A percentile compares a stretch with the other conserved stretches of the same genome.
These are phyloP conservation scores for Theretra japonica DNA, from an alignment of 2,888 invertebrate genomes.

Conservation along the genomic window DNA sequence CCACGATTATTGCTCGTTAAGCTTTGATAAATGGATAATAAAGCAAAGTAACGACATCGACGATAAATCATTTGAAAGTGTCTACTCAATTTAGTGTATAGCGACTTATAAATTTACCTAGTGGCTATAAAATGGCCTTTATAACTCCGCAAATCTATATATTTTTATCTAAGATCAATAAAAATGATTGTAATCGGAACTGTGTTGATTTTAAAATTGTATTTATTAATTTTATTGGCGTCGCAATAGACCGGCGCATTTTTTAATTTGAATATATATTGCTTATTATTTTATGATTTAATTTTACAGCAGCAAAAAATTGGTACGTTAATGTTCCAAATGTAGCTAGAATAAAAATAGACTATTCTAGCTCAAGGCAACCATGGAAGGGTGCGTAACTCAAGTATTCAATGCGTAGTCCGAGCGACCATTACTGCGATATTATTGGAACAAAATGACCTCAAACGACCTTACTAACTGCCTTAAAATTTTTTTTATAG, in stretches of 20 bases:
- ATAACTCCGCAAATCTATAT: conserved; percentile 20
- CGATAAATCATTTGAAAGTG: conserved; percentile 63
- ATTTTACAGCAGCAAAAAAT: not conserved
- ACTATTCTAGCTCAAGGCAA: not conserved
- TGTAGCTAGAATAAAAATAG: not conserved
- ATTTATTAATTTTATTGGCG: conserved; percentile 14
- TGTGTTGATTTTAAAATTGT: conserved; percentile 7
- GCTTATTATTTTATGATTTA: not conserved
- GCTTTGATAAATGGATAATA: conserved; percentile 76
- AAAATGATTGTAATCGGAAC: conserved; percentile 17
- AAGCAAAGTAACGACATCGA: conserved; percentile 62
- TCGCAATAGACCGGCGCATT: not conserved
- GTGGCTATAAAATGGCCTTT: conserved; percentile 20
- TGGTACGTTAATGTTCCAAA: not conserved
- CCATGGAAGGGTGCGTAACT: not conserved
- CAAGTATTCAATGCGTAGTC: not conserved
- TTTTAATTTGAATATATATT: not conserved
- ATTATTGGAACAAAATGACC: no score
- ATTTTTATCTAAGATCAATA: conserved; percentile 11
- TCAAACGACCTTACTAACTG: no score
- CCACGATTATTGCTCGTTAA: conserved; percentile 73
- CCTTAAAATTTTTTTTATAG: no score
- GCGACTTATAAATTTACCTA: conserved; percentile 34
- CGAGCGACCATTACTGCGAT: no score
- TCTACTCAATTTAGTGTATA: conserved; percentile 46